Conservation (phyloP, 2,797 vertebrate genomes). For the Peromyscus eremicus region DNA sequence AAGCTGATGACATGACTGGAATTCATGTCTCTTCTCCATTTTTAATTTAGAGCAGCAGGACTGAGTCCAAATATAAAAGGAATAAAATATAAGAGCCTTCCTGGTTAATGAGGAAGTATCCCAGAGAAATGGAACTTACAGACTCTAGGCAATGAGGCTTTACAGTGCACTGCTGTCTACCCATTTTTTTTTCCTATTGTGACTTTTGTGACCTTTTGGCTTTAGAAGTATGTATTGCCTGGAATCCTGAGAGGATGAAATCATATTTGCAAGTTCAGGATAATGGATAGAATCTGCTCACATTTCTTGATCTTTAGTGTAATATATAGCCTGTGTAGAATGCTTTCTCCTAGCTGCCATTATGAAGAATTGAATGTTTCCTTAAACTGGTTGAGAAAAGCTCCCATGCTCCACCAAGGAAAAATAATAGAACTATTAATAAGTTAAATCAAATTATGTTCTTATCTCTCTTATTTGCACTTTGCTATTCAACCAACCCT, state of each 20-base stretch:
- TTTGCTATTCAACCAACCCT: slow-evolving; percentile 1
- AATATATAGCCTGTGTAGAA: slow-evolving; percentile 23
- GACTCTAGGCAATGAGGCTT: not conserved
- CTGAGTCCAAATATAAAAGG: slow-evolving; percentile 12
- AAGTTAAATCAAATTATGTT: slow-evolving; percentile 33
- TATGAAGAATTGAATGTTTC: slow-evolving; percentile 8
- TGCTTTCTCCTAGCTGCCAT: slow-evolving; percentile 54
- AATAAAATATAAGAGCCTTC: slow-evolving; percentile 42
- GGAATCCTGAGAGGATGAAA: slow-evolving; percentile 26
- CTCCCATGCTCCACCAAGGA: not conserved
- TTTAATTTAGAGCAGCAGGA: slow-evolving; percentile 37
- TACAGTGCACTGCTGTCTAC: slow-evolving; percentile 48
- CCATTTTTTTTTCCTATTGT: slow-evolving; percentile 57
- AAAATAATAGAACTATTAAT: slow-evolving; percentile 53
- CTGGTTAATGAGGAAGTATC: slow-evolving; percentile 39
- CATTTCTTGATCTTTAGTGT: slow-evolving; percentile 48
- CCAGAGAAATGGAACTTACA: not conserved
- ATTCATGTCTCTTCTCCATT: slow-evolving; percentile 18
- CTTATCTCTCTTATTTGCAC: not conserved
- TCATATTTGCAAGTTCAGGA: slow-evolving; percentile 20
- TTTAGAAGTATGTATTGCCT: slow-evolving; percentile 44
- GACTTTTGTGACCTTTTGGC: slow-evolving; percentile 11
- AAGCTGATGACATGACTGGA: slow-evolving; percentile 31
- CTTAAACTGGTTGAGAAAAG: not conserved
- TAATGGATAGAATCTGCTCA: slow-evolving; percentile 44